Evolutionary conservation across 2,888 invertebrate species (phyloP).

Genomic region (Endomychus coccineus): DNA sequence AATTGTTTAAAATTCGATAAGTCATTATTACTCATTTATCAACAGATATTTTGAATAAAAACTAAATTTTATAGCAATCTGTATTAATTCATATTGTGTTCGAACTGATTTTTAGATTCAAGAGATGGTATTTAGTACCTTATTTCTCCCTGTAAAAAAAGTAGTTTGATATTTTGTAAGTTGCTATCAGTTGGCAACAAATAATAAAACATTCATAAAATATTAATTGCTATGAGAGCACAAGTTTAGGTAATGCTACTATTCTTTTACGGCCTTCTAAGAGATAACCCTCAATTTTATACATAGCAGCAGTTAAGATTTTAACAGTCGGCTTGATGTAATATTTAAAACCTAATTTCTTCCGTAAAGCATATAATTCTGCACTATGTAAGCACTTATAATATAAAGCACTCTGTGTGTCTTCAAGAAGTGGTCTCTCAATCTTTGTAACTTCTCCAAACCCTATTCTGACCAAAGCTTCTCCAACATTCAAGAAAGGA

Average conservation of each 20-base stretch:
- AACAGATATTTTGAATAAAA: too few relatives aligned
- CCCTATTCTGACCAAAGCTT: constrained; percentile 47
- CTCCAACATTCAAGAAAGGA: constrained; percentile 46
- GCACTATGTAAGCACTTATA: constrained; percentile 41
- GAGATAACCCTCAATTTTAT: constrained; percentile 19
- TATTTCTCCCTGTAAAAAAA: constrained; percentile 28
- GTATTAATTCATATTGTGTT: too few relatives aligned
- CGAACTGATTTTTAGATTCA: too few relatives aligned
- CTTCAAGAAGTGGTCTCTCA: constrained; percentile 53
- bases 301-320: constrained; percentile 19
- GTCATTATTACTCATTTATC: too few relatives aligned
- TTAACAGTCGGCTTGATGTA: constrained; percentile 41
- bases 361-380: constrained; percentile 43
- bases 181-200: constrained; percentile 28
- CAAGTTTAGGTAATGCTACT: background rate
- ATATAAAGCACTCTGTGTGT: constrained; percentile 38
- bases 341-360: constrained; percentile 47
- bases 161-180: constrained; percentile 30
- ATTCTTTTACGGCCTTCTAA: constrained; percentile 11
- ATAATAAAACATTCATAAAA: constrained; percentile 28
- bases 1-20: too few relatives aligned
- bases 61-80: too few relatives aligned
- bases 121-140: too few relatives aligned
- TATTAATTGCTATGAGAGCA: constrained; percentile 30
- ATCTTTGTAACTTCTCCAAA: constrained; percentile 68